phyloP scores from a whole-genome alignment of 2,113 vertebrate species.

The Barbus barbus region DNA sequence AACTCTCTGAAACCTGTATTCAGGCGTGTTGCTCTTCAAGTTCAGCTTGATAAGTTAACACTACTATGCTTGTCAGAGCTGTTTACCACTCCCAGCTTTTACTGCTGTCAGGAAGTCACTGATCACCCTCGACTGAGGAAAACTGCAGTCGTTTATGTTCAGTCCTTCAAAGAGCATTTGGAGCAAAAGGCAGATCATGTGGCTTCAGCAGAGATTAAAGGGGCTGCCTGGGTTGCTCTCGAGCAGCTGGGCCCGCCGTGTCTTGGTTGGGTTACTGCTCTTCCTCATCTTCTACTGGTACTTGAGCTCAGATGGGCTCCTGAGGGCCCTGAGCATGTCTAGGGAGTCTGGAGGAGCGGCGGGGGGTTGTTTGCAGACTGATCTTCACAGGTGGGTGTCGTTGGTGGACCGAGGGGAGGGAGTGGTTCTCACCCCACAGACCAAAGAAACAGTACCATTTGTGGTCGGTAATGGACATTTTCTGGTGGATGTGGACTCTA shows the following conservation, averaged over 20 bases:
- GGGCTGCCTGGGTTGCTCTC: constrained; percentile 91
- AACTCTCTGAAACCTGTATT: no score
- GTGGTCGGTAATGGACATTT: constrained; percentile 88
- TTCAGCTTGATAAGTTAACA: not conserved
- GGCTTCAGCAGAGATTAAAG: constrained; percentile 94
- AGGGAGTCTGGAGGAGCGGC: constrained; percentile 72
- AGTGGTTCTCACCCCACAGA: constrained; percentile 68
- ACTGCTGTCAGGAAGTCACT: constrained; percentile 24
- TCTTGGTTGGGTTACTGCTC: constrained; percentile 81
- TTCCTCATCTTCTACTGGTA: constrained; percentile 88
- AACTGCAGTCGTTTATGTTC: not conserved
- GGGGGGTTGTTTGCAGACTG: constrained; percentile 80
- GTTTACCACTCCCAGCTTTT: constrained; percentile 27
- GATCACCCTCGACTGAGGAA: not conserved
- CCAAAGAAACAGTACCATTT: constrained; percentile 71
- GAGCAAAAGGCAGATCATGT: constrained; percentile 72
- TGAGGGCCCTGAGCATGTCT: constrained; percentile 70
- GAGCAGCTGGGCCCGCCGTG: constrained; percentile 90
- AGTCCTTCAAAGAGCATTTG: constrained; percentile 5
- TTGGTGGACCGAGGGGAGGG: constrained; percentile 71
- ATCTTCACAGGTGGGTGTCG: constrained; percentile 80
- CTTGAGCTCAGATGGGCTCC: constrained; percentile 74
- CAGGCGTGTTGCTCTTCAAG: no score
- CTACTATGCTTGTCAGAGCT: not conserved
- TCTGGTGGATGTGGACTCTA: constrained; percentile 80